Percentiles rank a stretch among this genome's conserved stretches.
Evolutionary conservation across 2,797 vertebrate genomes (phyloP).

Genomic region (Cyclopterus lumpus): DNA sequence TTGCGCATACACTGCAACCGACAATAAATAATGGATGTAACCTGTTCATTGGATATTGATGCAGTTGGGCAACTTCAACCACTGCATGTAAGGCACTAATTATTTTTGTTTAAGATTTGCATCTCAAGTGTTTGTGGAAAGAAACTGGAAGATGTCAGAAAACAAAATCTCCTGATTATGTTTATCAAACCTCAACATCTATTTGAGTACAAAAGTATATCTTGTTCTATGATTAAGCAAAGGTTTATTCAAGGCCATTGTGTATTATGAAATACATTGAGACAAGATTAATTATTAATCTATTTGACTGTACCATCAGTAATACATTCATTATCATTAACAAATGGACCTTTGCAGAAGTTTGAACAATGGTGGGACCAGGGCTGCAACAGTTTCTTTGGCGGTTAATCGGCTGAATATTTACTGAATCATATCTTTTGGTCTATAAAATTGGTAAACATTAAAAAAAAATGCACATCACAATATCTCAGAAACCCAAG

Average conservation of each 20-base stretch:
- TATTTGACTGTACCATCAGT: neutral
- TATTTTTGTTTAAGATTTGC: too few relatives aligned
- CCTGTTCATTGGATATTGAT: neutral
- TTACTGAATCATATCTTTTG: neutral
- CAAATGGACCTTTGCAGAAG: neutral
- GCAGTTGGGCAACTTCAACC: neutral
- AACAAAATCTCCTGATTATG: neutral
- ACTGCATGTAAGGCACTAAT: too few relatives aligned
- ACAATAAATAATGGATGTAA: neutral
- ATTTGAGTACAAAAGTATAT: neutral
- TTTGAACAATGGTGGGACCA: neutral
- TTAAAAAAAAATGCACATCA: neutral
- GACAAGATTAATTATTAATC: neutral
- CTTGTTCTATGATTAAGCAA: neutral
- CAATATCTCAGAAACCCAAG: neutral
- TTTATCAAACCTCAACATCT: neutral
- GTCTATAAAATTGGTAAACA: neutral
- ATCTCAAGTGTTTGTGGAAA: slow-evolving; percentile 7
- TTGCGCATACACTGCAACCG: neutral
- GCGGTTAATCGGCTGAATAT: neutral
- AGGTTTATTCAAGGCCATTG: neutral
- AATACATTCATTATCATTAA: neutral
- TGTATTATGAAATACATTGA: too few relatives aligned
- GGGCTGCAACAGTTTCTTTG: neutral
- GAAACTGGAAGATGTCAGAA: neutral